A percentile compares a stretch with the other conserved stretches of the same genome.
Evolutionary conservation across 2,797 vertebrate genomes (phyloP).

Genomic region (Natrix natrix): DNA sequence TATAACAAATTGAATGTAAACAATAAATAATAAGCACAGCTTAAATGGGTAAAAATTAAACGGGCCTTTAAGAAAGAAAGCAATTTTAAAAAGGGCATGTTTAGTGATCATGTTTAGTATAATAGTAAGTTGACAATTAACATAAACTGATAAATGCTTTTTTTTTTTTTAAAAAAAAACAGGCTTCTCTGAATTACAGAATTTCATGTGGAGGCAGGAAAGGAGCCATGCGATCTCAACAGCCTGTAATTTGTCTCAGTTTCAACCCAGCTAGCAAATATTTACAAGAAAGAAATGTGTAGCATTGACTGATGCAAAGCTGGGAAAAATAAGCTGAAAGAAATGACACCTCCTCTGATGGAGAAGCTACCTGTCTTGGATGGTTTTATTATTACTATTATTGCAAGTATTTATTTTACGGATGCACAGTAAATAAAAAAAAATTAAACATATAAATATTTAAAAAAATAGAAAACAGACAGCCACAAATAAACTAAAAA

Average conservation of each 20-base stretch:
- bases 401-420: background rate
- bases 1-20: background rate
- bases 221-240: background rate
- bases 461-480: background rate
- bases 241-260: background rate
- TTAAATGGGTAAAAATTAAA: conserved; percentile 3
- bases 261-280: background rate
- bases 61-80: background rate
- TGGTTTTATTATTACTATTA: background rate
- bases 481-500: background rate
- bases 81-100: background rate
- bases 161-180: background rate
- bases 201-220: background rate
- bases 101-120: background rate
- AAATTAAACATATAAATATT: background rate
- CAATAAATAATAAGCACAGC: background rate
- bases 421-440: background rate
- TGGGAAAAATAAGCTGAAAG: background rate
- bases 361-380: background rate
- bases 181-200: background rate
- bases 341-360: background rate
- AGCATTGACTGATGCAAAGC: background rate
- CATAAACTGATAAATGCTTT: background rate
- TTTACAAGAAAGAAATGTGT: background rate
- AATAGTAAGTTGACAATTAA: background rate